These are phyloP conservation scores for Drosophila pseudotalamancana DNA, from an alignment of 2,888 invertebrate genomes.

Conservation along the genomic window DNA sequence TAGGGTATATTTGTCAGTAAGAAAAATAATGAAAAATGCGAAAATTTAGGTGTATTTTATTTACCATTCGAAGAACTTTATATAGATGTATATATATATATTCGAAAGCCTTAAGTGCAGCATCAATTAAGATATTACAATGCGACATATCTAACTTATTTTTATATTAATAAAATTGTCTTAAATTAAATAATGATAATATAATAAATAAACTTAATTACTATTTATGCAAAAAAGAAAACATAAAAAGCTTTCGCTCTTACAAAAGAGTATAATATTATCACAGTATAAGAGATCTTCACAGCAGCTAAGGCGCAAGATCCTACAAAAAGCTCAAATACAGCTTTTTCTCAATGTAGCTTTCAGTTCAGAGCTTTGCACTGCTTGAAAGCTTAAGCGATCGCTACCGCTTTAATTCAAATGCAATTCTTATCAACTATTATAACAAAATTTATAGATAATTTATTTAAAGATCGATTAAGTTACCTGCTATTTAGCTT, in stretches of 20 bases:
- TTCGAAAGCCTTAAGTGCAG: no score
- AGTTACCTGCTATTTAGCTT: constrained; percentile 93
- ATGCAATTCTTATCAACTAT: constrained; percentile 17
- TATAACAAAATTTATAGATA: constrained; percentile 17
- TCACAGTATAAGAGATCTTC: constrained; percentile 13
- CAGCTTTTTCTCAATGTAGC: background rate
- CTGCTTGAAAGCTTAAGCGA: constrained; percentile 34
- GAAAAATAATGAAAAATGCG: no score
- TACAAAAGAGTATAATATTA: background rate
- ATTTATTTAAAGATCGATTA: constrained; percentile 23
- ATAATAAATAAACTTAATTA: no score
- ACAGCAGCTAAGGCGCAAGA: constrained; percentile 12
- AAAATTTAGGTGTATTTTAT: background rate
- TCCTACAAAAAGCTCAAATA: constrained; percentile 3
- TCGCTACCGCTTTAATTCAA: constrained; percentile 7
- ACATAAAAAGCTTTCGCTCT: background rate
- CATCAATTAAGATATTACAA: no score
- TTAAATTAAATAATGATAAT: no score
- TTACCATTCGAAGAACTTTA: no score
- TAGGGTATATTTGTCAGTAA: background rate
- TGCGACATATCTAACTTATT: no score
- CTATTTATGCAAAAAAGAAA: no score
- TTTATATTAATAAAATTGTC: no score
- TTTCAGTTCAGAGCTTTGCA: constrained; percentile 36
- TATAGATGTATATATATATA: no score